Percentiles rank a stretch among this genome's conserved stretches.
These are phyloP conservation scores for Polyommatus iphigenia DNA, from an alignment of 2,888 invertebrate genomes.

Conservation along the genomic window DNA sequence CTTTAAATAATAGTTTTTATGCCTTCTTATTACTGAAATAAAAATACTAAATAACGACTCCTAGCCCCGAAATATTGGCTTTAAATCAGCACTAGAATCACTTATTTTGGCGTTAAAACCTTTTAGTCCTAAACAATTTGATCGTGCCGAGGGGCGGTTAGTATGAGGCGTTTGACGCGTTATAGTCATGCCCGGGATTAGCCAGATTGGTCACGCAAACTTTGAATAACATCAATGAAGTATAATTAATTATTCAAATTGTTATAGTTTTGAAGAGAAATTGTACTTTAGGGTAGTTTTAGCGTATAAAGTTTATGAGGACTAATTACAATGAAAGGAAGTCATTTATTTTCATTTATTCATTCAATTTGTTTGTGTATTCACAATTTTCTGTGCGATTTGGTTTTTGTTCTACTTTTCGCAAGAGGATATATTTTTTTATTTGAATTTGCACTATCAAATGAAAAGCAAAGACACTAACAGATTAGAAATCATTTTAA, in stretches of 20 bases:
- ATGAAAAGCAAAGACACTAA: neutral
- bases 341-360: neutral
- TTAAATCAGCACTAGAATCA: constrained; percentile 13
- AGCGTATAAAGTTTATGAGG: neutral
- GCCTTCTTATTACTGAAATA: neutral
- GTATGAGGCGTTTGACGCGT: constrained; percentile 33
- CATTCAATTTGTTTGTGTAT: neutral
- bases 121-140: constrained; percentile 39
- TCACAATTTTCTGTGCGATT: neutral
- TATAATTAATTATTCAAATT: constrained; percentile 24
- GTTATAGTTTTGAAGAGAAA: constrained; percentile 19
- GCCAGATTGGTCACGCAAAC: constrained; percentile 25
- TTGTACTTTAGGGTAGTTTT: neutral
- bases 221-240: constrained; percentile 11
- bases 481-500: neutral
- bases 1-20: no score
- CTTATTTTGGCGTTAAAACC: constrained; percentile 38
- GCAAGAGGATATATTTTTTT: neutral
- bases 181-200: neutral
- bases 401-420: neutral
- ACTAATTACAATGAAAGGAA: neutral
- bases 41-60: neutral
- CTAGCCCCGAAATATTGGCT: neutral
- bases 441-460: neutral
- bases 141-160: constrained; percentile 42